Conservation (phyloP, 2,888 invertebrate species). For the Sacculina carcini region DNA sequence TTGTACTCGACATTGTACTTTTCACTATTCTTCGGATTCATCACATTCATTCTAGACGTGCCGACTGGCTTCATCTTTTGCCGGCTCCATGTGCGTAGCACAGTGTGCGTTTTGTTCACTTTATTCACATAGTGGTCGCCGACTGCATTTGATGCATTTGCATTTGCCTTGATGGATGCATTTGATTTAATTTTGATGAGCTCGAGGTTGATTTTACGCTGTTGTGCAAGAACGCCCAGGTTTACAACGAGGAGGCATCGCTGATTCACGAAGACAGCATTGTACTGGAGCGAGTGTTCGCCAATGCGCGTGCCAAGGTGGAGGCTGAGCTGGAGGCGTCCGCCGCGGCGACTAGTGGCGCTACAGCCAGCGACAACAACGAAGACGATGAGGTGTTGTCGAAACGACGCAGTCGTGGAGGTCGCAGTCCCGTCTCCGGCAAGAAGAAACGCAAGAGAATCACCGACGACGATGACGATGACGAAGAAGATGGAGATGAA, state of each 20-base stretch:
- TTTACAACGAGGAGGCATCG: conserved; percentile 86
- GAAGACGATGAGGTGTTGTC: not conserved
- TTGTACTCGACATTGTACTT: too few relatives aligned
- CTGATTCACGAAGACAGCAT: conserved; percentile 90
- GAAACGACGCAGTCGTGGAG: not conserved
- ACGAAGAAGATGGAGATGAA: not conserved
- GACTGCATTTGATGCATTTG: too few relatives aligned
- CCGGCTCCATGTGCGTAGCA: too few relatives aligned
- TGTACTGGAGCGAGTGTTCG: conserved; percentile 41
- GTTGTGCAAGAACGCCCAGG: conserved; percentile 86
- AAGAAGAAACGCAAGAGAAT: not conserved
- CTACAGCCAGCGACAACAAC: not conserved
- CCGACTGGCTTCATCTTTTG: too few relatives aligned
- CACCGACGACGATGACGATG: not conserved
- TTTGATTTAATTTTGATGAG: conserved; percentile 47
- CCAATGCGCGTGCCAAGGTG: conserved; percentile 23
- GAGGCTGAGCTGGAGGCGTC: conserved; percentile 15
- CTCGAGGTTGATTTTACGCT: conserved; percentile 55
- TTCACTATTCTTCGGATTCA: too few relatives aligned
- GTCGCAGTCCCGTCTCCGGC: not conserved
- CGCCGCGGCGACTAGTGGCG: not conserved
- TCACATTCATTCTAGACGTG: too few relatives aligned
- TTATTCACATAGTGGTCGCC: too few relatives aligned
- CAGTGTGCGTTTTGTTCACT: too few relatives aligned
- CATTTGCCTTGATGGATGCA: too few relatives aligned